Percentiles rank a stretch among this genome's conserved stretches.
Evolutionary conservation across 2,888 invertebrate species (phyloP).

Genomic region (Stenotaenia linearis): DNA sequence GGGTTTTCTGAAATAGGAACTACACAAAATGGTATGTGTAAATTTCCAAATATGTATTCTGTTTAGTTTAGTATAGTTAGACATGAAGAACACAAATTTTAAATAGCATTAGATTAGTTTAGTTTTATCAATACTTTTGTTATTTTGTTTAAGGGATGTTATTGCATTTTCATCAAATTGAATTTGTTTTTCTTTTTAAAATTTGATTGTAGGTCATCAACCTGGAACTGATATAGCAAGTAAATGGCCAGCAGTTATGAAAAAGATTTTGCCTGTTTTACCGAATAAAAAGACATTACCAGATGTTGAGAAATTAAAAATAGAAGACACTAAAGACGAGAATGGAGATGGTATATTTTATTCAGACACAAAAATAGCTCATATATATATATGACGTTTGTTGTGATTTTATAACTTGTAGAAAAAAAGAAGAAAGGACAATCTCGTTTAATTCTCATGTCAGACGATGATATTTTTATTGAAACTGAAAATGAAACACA

Average conservation of each 20-base stretch:
- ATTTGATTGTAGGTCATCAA: slow-evolving; percentile 6
- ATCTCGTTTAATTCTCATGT: not conserved
- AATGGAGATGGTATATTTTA: slow-evolving; percentile 4
- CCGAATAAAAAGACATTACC: slow-evolving; percentile 34
- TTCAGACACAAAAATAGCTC: too few species aligned
- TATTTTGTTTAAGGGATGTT: too few species aligned
- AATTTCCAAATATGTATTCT: too few species aligned
- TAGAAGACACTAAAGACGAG: not conserved
- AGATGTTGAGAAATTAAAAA: slow-evolving; percentile 7
- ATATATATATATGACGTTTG: too few species aligned
- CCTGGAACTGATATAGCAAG: not conserved
- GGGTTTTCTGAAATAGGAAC: not conserved
- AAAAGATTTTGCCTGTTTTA: slow-evolving; percentile 35
- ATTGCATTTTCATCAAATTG: too few species aligned
- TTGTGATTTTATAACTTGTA: not conserved
- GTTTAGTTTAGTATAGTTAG: not conserved
- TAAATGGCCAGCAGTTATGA: slow-evolving; percentile 34
- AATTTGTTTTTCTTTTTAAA: too few species aligned
- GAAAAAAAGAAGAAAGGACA: slow-evolving; percentile 1
- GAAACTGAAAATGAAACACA: slow-evolving; percentile 6
- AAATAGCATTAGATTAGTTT: too few species aligned
- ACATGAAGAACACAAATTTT: too few species aligned
- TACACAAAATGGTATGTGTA: slow-evolving; percentile 12
- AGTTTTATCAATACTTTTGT: too few species aligned
- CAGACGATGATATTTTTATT: slow-evolving; percentile 24